A percentile compares a stretch with the other conserved stretches of the same genome.
phyloP scores from a whole-genome alignment of 1,140 invertebrate genomes.

The Eriosoma lanigerum region DNA sequence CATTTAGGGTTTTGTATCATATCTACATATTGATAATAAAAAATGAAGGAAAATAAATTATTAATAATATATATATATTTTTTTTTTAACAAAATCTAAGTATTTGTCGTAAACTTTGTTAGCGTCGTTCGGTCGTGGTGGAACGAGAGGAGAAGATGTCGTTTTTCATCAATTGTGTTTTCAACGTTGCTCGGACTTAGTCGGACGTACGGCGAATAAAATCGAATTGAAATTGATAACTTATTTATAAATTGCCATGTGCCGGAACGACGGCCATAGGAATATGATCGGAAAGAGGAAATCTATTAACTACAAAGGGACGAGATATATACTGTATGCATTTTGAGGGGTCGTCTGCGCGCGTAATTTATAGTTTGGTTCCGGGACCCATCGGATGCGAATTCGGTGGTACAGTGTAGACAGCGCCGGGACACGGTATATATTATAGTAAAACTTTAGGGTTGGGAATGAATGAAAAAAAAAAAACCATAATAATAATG shows the following conservation, averaged over 20 bases:
- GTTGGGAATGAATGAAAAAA: not conserved
- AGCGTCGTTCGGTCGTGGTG: not conserved
- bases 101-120: too few species aligned
- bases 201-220: conserved; percentile 29
- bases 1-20: not conserved
- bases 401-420: not conserved
- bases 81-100: too few species aligned
- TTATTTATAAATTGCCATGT: conserved; percentile 35
- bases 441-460: conserved; percentile 16
- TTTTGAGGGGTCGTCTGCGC: conserved; percentile 16
- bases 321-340: not conserved
- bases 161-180: not conserved
- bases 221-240: conserved; percentile 22
- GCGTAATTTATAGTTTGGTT: conserved; percentile 38
- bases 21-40: not conserved
- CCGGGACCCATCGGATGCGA: conserved; percentile 47
- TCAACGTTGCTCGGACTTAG: not conserved
- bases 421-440: not conserved
- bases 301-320: conserved; percentile 48
- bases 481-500: not conserved
- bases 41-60: too few species aligned
- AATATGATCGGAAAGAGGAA: conserved; percentile 49
- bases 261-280: not conserved
- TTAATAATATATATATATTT: too few species aligned
- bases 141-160: not conserved